Conservation (phyloP, 2,888 invertebrate species). For the Periphyllus acericola region DNA sequence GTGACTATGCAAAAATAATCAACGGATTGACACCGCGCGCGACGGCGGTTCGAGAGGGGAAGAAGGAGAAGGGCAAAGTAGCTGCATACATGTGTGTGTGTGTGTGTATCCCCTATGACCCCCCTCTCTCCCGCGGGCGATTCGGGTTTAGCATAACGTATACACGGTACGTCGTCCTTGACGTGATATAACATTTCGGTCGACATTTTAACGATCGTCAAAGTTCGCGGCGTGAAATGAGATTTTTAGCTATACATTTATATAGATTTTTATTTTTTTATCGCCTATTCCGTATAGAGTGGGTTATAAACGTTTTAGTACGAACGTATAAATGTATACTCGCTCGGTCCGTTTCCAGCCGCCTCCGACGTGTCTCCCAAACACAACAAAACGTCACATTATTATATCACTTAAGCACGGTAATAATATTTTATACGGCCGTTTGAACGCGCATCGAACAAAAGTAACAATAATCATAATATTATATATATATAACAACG, state of each 20-base stretch:
- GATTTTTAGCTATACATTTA: not conserved
- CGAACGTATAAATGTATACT: not conserved
- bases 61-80: conserved; percentile 21
- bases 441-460: conserved; percentile 3
- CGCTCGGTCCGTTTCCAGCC: not conserved
- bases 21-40: conserved; percentile 10
- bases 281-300: not conserved
- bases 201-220: conserved; percentile 25
- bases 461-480: not conserved
- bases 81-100: not conserved
- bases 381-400: not conserved
- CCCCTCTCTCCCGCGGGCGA: not conserved
- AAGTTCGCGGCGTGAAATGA: conserved; percentile 43
- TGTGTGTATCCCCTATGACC: conserved; percentile 1
- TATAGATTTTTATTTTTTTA: not conserved
- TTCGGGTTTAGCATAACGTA: not conserved
- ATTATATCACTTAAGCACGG: not conserved
- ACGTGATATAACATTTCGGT: conserved; percentile 9
- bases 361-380: not conserved
- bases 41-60: not conserved
- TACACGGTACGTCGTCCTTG: conserved; percentile 7
- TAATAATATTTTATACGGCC: not conserved
- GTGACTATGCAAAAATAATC: conserved; percentile 57
- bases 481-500: not conserved
- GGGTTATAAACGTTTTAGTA: not conserved